Percentiles rank a stretch among this genome's conserved stretches.
Conservation (phyloP, 2,113 vertebrate genomes). For the Daphoenositta chrysoptera region DNA sequence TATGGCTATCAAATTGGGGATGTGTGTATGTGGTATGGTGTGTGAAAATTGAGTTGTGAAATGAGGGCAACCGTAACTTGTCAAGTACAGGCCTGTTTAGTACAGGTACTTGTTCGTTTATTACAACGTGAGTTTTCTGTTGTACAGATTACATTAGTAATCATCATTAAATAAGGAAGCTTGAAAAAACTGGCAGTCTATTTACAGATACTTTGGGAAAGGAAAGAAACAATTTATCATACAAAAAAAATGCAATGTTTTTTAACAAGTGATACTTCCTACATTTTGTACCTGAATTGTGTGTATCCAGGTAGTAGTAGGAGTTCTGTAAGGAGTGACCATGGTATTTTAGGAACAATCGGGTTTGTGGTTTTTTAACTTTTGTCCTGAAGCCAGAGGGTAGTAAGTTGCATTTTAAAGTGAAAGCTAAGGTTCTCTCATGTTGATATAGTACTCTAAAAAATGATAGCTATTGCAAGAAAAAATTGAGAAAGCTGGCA, state of each 20-base stretch:
- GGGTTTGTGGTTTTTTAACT: background rate
- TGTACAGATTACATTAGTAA: background rate
- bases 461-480: background rate
- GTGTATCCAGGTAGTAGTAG: background rate
- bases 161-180: background rate
- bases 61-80: background rate
- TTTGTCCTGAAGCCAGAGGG: background rate
- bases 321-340: background rate
- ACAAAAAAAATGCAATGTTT: background rate
- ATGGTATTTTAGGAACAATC: background rate
- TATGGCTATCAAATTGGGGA: accelerated
- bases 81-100: background rate
- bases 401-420: background rate
- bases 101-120: background rate
- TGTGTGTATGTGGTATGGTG: background rate
- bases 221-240: background rate
- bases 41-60: background rate
- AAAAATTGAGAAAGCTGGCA: background rate
- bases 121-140: background rate
- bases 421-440: background rate
- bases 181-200: background rate
- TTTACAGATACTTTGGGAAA: background rate
- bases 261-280: background rate
- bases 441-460: background rate
- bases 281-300: background rate